phyloP scores from a whole-genome alignment of 2,888 invertebrate species.

The Eupithecia tripunctaria region DNA sequence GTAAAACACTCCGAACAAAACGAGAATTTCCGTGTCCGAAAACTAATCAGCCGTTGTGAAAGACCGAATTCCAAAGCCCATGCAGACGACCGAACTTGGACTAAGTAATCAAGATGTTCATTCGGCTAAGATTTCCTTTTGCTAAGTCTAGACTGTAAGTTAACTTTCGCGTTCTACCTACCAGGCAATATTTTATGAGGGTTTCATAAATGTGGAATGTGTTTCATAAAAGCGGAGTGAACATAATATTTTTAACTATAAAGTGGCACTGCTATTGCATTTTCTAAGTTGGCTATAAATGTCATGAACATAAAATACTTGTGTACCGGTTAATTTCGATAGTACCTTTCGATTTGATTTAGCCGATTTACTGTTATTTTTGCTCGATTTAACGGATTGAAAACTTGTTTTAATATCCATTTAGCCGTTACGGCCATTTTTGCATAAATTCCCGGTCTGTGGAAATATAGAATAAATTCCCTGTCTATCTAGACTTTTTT shows the following conservation, averaged over 20 bases:
- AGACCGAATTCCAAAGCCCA: constrained; percentile 12
- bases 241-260: constrained; percentile 27
- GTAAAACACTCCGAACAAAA: constrained; percentile 6
- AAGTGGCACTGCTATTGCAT: constrained; percentile 16
- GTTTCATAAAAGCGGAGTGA: constrained; percentile 24
- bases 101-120: constrained; percentile 31
- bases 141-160: constrained; percentile 17
- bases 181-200: constrained; percentile 16
- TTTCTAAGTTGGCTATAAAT: constrained; percentile 21
- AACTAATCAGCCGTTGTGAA: constrained; percentile 15
- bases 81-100: constrained; percentile 30
- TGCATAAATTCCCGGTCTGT: no score
- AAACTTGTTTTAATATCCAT: no score
- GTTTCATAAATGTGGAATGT: constrained; percentile 27
- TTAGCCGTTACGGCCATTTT: no score
- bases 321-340: not conserved
- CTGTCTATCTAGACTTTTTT: no score
- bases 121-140: constrained; percentile 19
- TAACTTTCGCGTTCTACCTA: constrained; percentile 11
- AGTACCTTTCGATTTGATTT: not conserved
- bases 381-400: not conserved
- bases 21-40: constrained; percentile 11
- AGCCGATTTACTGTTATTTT: not conserved
- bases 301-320: constrained; percentile 7
- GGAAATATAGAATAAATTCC: no score